A percentile compares a stretch with the other conserved stretches of the same genome.
phyloP scores from a whole-genome alignment of 2,797 vertebrate genomes.

The Leptoclinus maculatus region DNA sequence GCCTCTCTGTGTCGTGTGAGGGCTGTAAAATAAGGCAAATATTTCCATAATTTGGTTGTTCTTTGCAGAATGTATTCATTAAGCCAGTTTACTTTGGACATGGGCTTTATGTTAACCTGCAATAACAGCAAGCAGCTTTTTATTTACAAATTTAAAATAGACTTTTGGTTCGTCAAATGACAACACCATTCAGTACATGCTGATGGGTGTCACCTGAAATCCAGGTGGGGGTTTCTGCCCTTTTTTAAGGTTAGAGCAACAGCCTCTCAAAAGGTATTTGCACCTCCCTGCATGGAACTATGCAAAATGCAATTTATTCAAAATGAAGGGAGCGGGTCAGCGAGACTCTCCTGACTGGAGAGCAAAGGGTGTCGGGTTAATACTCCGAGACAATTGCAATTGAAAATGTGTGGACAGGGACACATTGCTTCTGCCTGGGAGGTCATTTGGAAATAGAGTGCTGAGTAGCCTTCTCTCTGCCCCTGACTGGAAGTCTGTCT shows the following conservation, averaged over 20 bases:
- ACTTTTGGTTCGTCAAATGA: not conserved
- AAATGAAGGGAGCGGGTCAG: constrained; percentile 33
- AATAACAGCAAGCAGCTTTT: not conserved
- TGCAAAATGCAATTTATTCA: constrained; percentile 37
- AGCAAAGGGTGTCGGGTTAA: constrained; percentile 45
- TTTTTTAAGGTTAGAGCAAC: not conserved
- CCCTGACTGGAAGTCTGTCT: constrained; percentile 71
- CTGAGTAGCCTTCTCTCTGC: constrained; percentile 72
- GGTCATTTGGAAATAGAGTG: constrained; percentile 76
- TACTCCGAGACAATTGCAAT: constrained; percentile 30
- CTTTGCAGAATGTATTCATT: not conserved
- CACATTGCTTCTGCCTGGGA: constrained; percentile 64
- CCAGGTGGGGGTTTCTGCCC: not conserved
- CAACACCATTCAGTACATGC: not conserved
- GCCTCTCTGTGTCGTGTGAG: not conserved
- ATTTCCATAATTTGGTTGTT: not conserved
- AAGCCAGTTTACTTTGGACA: not conserved
- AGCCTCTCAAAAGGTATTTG: not conserved
- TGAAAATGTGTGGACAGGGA: constrained; percentile 62
- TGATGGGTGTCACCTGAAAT: not conserved
- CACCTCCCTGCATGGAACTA: not conserved
- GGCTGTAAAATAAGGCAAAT: not conserved
- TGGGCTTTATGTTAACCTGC: not conserved
- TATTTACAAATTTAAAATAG: not conserved
- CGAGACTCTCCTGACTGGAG: not conserved